phyloP scores from a whole-genome alignment of 2,113 vertebrate genomes.

The Isichthys henryi region DNA sequence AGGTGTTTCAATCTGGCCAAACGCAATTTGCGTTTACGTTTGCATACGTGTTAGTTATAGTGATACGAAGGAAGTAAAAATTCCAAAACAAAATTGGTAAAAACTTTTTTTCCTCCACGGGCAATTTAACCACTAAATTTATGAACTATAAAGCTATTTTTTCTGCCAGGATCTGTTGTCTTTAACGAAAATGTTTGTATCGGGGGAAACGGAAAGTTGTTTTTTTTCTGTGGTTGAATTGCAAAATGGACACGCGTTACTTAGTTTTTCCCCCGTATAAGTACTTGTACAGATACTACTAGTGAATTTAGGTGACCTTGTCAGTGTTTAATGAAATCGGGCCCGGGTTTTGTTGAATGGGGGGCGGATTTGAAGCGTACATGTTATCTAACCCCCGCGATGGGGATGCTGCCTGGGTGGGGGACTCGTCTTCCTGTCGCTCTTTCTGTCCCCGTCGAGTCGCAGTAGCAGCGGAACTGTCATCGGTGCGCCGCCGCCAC shows the following conservation, averaged over 20 bases:
- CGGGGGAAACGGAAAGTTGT: neutral
- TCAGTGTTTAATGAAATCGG: neutral
- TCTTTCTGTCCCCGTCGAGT: neutral
- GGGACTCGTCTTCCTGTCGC: neutral
- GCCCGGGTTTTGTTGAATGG: neutral
- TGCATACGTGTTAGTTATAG: neutral
- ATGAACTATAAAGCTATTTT: neutral
- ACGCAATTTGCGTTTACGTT: neutral
- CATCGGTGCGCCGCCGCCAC: neutral
- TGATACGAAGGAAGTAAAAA: neutral
- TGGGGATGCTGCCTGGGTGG: neutral
- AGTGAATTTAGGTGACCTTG: neutral
- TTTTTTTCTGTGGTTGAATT: neutral
- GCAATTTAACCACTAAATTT: neutral
- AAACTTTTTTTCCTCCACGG: neutral
- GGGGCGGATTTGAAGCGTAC: neutral
- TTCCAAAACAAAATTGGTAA: neutral
- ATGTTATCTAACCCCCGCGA: neutral
- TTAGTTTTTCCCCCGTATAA: neutral
- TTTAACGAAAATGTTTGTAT: neutral
- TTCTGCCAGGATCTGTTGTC: neutral
- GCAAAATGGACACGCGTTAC: neutral
- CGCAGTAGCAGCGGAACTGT: neutral
- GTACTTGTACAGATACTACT: neutral
- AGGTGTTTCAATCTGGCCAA: neutral